Base-by-base conservation (phyloP, 1,140 invertebrate genomes). In the Phocides pigmalion region DNA sequence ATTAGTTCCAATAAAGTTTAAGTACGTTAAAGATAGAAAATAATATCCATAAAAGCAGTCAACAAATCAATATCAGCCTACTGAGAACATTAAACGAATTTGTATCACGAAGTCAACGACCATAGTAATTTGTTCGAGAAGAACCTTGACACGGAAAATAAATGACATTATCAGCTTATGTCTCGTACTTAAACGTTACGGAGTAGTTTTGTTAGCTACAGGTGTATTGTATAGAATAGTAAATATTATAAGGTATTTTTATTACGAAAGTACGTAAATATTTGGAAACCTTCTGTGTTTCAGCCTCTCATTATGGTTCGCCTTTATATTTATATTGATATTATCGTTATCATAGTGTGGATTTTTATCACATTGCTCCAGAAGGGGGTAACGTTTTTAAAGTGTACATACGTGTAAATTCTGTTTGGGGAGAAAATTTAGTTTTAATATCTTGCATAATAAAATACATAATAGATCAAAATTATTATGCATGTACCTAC, bases 1-100 rank as follows among this genome's bases (percentile, higher is more conserved):
- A 50, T 4, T 0, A 16, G 5, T 11, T 6, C 37, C 12, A 41
- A 8, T 14, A 42, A 17, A 42, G 15, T 8, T 25, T 17, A 35
- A 1, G 11, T 9, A 20, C 0, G 8, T 12, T 8, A 35, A n/a
- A 53, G 17, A 39, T 53, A 20, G 50, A 53, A 35, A 53, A 16
- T 51, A 35, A 19, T 35, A 5, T 39, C 14, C 11, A 9, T 20
- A 6, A 9, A 42, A 53, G 32, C 17, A 37, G 37, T 53, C 32
- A 5, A 53, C 32, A 53, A 53, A 53, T 39, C 50, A 12, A 53
- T 53, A 53, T 53, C 50, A 53, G 39, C 39, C 50, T 39, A 20
- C 17, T n/a, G 32, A 39, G 32, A 39, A 53, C 16, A 53, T 53
- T 53, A 53, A 16, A 53, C 32, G 15, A 39, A 39, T 53, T 39